A percentile compares a stretch with the other conserved stretches of the same genome.
Conservation (phyloP, 1,140 invertebrate species). For the Saccostrea echinata region DNA sequence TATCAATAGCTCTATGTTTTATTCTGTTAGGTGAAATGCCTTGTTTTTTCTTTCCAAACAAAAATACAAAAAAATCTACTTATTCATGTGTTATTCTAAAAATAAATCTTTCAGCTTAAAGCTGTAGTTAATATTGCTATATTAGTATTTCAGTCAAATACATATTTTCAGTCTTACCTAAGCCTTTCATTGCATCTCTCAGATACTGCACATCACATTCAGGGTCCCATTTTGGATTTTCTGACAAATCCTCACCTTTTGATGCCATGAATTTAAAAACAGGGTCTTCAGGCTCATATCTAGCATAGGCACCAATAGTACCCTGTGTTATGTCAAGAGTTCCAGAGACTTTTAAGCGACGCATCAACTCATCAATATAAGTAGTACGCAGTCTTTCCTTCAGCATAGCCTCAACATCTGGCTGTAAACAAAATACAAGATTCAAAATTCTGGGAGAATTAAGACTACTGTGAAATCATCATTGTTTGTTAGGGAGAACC, state of each 20-base stretch:
- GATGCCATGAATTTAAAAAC: conserved; percentile 55
- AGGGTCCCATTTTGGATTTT: conserved; percentile 67
- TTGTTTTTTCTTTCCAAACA: too few species aligned
- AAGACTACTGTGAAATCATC: background rate
- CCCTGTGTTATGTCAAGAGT: conserved; percentile 73
- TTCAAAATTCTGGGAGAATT: background rate
- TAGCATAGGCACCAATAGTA: conserved; percentile 68
- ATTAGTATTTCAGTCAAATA: too few species aligned
- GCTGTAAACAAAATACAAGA: background rate
- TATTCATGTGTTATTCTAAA: too few species aligned
- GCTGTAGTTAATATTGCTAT: too few species aligned
- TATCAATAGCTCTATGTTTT: too few species aligned
- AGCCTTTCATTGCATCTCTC: conserved; percentile 77
- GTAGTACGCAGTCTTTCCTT: conserved; percentile 60
- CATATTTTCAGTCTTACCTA: conserved; percentile 62
- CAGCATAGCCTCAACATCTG: conserved; percentile 49
- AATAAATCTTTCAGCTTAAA: too few species aligned
- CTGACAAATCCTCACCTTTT: conserved; percentile 48
- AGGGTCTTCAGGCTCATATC: conserved; percentile 63
- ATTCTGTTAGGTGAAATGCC: too few species aligned
- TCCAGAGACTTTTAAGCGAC: conserved; percentile 64
- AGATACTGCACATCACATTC: conserved; percentile 75
- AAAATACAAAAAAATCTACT: too few species aligned
- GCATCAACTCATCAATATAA: conserved; percentile 63
- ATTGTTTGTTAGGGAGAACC: too few species aligned